Percentiles rank a stretch among this genome's conserved stretches.
These are phyloP conservation scores for Malurus melanocephalus DNA, from an alignment of 2,113 vertebrate genomes.

Conservation along the genomic window DNA sequence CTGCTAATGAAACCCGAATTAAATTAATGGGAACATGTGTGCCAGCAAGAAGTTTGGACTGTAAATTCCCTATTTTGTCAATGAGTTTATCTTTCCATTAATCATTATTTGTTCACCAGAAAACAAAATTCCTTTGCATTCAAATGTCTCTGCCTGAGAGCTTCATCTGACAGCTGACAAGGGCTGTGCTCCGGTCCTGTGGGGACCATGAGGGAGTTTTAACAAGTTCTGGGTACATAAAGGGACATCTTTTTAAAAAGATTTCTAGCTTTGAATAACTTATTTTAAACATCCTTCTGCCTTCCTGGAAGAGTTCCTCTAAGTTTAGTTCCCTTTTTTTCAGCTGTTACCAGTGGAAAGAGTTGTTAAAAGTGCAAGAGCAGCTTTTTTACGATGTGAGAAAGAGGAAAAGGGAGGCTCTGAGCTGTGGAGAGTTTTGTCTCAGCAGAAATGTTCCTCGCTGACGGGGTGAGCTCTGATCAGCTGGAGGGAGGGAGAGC, in stretches of 20 bases:
- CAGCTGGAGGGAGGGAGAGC: not conserved
- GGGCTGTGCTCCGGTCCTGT: too few relatives aligned
- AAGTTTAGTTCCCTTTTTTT: not conserved
- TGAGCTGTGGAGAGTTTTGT: not conserved
- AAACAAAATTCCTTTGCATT: not conserved
- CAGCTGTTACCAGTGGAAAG: not conserved
- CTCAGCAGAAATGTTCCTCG: not conserved
- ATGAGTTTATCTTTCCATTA: not conserved
- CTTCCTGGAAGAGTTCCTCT: not conserved
- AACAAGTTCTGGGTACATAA: not conserved
- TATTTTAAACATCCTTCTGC: not conserved
- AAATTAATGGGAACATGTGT: not conserved
- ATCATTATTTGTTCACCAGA: not conserved
- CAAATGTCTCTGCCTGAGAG: not conserved
- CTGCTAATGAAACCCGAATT: not conserved
- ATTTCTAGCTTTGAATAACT: not conserved
- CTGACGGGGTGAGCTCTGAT: not conserved
- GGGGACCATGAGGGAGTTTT: rapidly evolving
- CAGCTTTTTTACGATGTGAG: not conserved
- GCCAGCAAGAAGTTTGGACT: not conserved
- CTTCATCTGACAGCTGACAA: not conserved
- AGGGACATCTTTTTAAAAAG: rapidly evolving
- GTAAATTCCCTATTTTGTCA: not conserved
- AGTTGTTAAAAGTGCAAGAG: not conserved
- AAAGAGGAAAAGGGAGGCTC: not conserved